Evolutionary conservation across 2,797 vertebrate genomes (phyloP).

Genomic region (Psittacula derbiana): DNA sequence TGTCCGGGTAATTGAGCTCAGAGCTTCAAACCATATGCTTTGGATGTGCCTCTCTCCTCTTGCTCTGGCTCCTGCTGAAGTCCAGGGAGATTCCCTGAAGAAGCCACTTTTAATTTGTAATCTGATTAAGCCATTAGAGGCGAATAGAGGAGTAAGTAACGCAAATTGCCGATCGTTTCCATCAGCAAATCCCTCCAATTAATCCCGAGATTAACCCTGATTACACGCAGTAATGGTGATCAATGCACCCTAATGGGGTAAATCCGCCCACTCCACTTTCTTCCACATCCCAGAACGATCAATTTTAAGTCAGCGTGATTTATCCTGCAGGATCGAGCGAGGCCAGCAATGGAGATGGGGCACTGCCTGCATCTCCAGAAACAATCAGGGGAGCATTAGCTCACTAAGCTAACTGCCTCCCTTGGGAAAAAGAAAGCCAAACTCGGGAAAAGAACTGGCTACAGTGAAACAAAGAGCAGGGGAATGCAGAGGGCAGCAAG

Average conservation of each 20-base stretch:
- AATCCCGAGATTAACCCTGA: constrained; percentile 74
- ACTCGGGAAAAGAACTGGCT: not conserved
- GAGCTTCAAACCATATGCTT: constrained; percentile 1
- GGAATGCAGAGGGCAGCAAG: not conserved
- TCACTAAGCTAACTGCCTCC: not conserved
- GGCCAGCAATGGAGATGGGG: not conserved
- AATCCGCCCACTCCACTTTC: constrained; percentile 62
- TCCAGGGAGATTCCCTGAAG: constrained; percentile 48
- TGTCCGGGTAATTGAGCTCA: not conserved
- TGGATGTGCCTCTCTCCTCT: not conserved
- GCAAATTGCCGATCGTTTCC: constrained; percentile 66
- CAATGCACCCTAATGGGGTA: constrained; percentile 70
- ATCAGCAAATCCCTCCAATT: constrained; percentile 72
- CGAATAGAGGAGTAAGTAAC: constrained; percentile 66
- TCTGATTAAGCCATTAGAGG: constrained; percentile 74
- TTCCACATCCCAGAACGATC: constrained; percentile 54
- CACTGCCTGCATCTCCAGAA: not conserved
- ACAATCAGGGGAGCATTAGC: not conserved
- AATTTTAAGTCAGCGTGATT: constrained; percentile 41
- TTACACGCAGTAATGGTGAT: constrained; percentile 65
- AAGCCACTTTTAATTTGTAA: constrained; percentile 72
- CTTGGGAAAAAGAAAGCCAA: not conserved
- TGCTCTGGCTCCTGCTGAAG: not conserved
- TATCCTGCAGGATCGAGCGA: constrained; percentile 12
- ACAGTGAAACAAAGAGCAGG: not conserved